Percentiles rank a stretch among this genome's conserved stretches.
Evolutionary conservation across 2,113 vertebrate species (phyloP).

Genomic region (Caranx melampygus): DNA sequence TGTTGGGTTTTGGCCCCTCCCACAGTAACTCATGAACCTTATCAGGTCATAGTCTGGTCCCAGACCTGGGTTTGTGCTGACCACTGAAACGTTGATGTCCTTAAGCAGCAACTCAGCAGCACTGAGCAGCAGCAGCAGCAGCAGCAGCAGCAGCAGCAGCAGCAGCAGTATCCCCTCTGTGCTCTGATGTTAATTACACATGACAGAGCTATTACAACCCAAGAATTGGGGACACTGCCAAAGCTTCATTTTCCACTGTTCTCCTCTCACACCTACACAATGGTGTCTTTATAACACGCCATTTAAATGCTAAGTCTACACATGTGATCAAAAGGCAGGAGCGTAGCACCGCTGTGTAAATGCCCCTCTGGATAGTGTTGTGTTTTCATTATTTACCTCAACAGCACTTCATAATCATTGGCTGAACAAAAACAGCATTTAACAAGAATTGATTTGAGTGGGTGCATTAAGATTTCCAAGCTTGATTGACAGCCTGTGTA

Average conservation of each 20-base stretch:
- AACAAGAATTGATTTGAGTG: slow-evolving; percentile 63
- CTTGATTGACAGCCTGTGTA: slow-evolving; percentile 80
- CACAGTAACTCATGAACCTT: no score
- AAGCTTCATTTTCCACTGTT: not conserved
- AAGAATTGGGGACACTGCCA: no score
- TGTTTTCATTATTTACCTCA: slow-evolving; percentile 1
- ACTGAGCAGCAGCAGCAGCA: no score
- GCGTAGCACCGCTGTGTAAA: not conserved
- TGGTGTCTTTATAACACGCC: not conserved
- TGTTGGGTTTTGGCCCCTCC: no score
- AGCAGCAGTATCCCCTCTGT: no score
- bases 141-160: no score
- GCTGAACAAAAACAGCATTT: slow-evolving; percentile 58
- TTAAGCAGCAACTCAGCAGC: no score
- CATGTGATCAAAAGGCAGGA: not conserved
- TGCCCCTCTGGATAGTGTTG: not conserved
- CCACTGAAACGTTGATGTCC: no score
- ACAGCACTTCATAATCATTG: slow-evolving; percentile 36
- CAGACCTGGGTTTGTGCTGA: no score
- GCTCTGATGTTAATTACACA: no score
- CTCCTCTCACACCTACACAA: not conserved
- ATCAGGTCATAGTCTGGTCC: no score
- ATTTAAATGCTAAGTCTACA: not conserved
- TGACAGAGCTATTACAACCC: no score
- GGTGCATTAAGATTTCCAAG: slow-evolving; percentile 72